Evolutionary conservation across 2,797 vertebrate species (phyloP).

Genomic region (Lagorchestes hirsutus): DNA sequence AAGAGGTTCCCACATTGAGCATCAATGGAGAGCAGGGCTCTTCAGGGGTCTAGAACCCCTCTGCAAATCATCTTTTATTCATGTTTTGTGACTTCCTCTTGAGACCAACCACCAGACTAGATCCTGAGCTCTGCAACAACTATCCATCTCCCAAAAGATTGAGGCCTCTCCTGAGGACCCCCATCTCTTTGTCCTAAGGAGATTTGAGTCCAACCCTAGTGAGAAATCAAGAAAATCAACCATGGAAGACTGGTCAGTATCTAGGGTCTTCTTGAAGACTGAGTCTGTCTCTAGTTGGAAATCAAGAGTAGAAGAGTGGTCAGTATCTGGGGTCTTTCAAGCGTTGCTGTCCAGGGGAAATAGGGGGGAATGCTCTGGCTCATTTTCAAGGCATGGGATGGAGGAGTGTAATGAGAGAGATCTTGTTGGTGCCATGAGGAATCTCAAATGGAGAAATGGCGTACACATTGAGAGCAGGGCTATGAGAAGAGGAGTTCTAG

Average conservation of each 20-base stretch:
- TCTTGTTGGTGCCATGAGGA: neutral
- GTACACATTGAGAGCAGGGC: neutral
- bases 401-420: neutral
- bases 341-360: neutral
- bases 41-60: neutral
- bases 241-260: neutral
- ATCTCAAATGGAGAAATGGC: neutral
- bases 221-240: neutral
- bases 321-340: neutral
- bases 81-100: neutral
- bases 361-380: neutral
- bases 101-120: neutral
- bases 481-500: neutral
- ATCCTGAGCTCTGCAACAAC: neutral
- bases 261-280: neutral
- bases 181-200: neutral
- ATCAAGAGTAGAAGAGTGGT: neutral
- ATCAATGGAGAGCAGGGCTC: neutral
- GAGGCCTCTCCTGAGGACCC: neutral
- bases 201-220: neutral
- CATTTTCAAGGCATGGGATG: neutral
- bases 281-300: neutral
- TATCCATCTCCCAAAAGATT: neutral
- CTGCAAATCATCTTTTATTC: neutral
- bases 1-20: neutral